phyloP scores from a whole-genome alignment of 2,797 vertebrate species.

The Molossus alvarezi region DNA sequence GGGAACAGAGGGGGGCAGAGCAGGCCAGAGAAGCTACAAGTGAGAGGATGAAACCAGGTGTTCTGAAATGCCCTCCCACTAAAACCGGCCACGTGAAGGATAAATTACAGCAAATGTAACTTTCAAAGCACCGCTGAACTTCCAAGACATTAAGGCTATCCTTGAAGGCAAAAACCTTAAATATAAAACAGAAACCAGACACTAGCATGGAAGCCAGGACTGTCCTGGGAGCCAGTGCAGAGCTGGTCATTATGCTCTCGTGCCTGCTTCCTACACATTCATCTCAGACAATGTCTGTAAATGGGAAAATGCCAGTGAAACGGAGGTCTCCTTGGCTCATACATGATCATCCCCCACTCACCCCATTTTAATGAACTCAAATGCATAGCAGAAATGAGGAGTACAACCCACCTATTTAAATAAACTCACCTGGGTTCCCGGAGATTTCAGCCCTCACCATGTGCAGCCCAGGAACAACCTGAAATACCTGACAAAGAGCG shows the following conservation, averaged over 20 bases:
- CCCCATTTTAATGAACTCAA: not conserved
- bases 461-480: not conserved
- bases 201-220: not conserved
- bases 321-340: not conserved
- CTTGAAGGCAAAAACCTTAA: not conserved
- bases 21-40: not conserved
- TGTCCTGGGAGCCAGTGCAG: not conserved
- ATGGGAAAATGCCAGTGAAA: not conserved
- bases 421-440: constrained; percentile 71
- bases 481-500: constrained; percentile 81
- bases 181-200: not conserved
- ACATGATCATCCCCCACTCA: not conserved
- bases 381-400: constrained; percentile 52
- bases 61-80: not conserved
- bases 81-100: not conserved
- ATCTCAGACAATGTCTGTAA: not conserved
- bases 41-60: not conserved
- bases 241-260: not conserved
- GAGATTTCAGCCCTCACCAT: constrained; percentile 73
- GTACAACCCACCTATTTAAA: constrained; percentile 52
- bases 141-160: not conserved
- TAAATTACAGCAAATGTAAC: not conserved
- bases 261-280: not conserved
- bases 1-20: not conserved
- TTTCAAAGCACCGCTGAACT: not conserved